Conservation (phyloP, 2,888 invertebrate species). For the Cryptosula pallasiana region DNA sequence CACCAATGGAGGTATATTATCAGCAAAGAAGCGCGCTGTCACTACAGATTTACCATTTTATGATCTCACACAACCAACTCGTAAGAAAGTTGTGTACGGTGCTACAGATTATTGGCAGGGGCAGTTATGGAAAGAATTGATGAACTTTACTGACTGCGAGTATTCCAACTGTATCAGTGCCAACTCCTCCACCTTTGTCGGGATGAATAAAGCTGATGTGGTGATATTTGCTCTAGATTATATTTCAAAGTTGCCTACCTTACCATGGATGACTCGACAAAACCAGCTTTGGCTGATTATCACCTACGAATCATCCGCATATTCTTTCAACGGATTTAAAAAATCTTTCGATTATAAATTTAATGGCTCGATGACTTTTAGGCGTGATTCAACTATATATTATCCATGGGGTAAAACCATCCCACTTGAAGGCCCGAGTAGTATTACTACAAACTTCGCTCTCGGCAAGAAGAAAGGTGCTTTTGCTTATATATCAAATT, state of each 20-base stretch:
- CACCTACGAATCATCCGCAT: neutral
- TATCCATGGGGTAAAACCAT: neutral
- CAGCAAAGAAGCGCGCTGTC: neutral
- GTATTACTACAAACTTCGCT: neutral
- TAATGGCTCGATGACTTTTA: neutral
- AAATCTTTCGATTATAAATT: neutral
- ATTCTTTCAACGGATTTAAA: neutral
- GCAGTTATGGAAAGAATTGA: neutral
- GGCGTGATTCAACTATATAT: neutral
- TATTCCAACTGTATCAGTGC: slow-evolving; percentile 2
- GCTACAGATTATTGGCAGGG: neutral
- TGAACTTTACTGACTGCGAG: neutral
- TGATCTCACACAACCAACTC: slow-evolving; percentile 24
- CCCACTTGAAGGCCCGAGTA: neutral
- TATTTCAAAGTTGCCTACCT: neutral
- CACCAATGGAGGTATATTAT: neutral
- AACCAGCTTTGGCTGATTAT: neutral
- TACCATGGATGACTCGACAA: neutral
- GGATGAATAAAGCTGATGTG: neutral
- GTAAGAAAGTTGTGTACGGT: slow-evolving; percentile 19
- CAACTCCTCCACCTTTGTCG: neutral
- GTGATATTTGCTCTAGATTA: neutral
- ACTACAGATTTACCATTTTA: slow-evolving; percentile 25
- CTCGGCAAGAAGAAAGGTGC: neutral
- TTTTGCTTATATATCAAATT: neutral